A percentile compares a stretch with the other conserved stretches of the same genome.
These are phyloP conservation scores for Eretmodus cyanostictus DNA, from an alignment of 2,113 vertebrate species.

Conservation along the genomic window DNA sequence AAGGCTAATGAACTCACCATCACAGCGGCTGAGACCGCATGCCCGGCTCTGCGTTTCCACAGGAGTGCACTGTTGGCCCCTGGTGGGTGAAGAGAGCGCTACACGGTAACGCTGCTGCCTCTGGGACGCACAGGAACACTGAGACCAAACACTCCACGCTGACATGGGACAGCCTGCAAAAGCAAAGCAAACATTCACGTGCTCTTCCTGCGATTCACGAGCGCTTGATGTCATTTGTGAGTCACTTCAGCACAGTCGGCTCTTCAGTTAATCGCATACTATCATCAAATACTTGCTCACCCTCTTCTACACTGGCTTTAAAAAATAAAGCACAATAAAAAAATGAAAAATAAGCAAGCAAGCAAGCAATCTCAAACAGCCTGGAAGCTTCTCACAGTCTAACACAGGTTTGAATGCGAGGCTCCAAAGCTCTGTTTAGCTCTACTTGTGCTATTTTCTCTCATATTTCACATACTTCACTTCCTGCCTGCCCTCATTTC, in stretches of 20 bases:
- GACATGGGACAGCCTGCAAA: slow-evolving; percentile 72
- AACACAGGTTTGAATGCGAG: accelerated
- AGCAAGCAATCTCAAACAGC: neutral
- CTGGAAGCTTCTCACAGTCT: neutral
- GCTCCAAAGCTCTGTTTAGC: neutral
- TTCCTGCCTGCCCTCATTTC: neutral
- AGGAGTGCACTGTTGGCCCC: slow-evolving; percentile 69
- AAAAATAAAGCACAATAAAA: neutral
- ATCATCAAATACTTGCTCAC: neutral
- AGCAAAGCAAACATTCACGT: neutral
- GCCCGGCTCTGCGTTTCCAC: slow-evolving; percentile 65
- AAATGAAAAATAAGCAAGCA: neutral
- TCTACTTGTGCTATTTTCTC: neutral
- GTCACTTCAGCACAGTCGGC: neutral
- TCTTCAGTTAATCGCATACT: neutral
- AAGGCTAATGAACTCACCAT: slow-evolving; percentile 44
- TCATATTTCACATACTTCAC: neutral
- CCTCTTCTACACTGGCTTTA: neutral
- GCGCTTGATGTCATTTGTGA: neutral
- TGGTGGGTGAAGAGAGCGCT: slow-evolving; percentile 52
- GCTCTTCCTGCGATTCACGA: neutral
- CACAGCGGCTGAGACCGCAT: slow-evolving; percentile 66
- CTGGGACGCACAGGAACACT: slow-evolving; percentile 71
- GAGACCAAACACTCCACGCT: slow-evolving; percentile 75
- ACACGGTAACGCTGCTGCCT: slow-evolving; percentile 75